Evolutionary conservation across 2,797 vertebrate genomes (phyloP), one percentile per base, ranked within the genome.

Genomic region (Numenius phaeopus): DNA sequence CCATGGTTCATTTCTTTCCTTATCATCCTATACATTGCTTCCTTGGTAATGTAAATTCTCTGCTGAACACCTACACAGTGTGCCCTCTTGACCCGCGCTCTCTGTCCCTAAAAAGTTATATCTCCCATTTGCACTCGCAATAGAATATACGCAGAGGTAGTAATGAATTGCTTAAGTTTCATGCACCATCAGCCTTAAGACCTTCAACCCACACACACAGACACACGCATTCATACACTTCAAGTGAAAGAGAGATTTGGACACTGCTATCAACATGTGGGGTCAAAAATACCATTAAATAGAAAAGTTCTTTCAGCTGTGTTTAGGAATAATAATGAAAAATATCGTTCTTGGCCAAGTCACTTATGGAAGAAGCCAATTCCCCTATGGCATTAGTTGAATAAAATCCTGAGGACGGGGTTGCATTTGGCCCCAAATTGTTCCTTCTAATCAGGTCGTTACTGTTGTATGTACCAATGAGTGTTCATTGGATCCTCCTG

Each of bases 181-280:
- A 93, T 96, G 93, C 86, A 93, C 97, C 93, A 94, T 97, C 97
- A 97, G 94, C 95, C 95, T 97, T 97, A 97, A 96, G 92, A 95
- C 92, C 46, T 86, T 79, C 87, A 87, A 97, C 84, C 90, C 95
- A 72, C 94, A 59, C 84, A 82, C 76, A 65, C 7, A 91, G 86
- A 50, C 69, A 89, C 62, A 90, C 4, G 5, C 62, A 81, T 89
- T 84, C 81, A 64, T 76, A 47, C 87, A 71, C 88, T 98, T 97
- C 94, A 97, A 95, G 95, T 90, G 94, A 97, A 91, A 95, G 95
- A 97, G 91, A 94, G 96, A 94, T 96, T 97, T 98, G 98, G 98
- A 98, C 91, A 10, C 96, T 96, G 95, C 96, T 97, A 86, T 98
- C 86, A 73, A 95, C 97, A 94, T 97, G 96, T 94, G 98, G 95